Evolutionary conservation across 2,888 invertebrate genomes (phyloP), one percentile per base, ranked within the genome.

Genomic region (Malthinus flaveolus): DNA sequence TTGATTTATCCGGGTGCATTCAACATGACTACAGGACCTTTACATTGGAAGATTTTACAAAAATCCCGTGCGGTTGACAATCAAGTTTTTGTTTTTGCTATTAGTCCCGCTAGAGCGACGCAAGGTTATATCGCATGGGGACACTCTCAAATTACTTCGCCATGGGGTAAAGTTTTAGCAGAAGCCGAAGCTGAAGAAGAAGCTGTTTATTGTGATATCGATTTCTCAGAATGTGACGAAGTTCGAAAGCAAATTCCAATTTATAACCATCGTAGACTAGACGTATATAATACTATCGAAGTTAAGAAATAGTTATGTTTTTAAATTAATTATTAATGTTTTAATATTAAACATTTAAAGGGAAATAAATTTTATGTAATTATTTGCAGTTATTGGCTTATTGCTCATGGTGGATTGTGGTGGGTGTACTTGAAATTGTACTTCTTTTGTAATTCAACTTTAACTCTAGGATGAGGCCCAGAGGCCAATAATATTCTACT

Each of bases 21-120:
- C 79, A 97, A 95, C 79, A 92, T 93, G 91, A 95, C 93, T 1
- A 97, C 97, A 0, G 97, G 97, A 0, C 95, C 96, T 0, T 80
- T 88, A 53, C 97, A 97, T 78, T 98, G 96, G 95, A 91, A 95
- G 73, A 77, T 95, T 3, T 80, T 97, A 11, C 89, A 87, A 58
- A 83, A 91, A 44, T 85, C 87, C 0, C 82, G 97, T 47, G 96
- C 97, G 33, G 82, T 87, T 32, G 97, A 97, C 80, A 90, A 92
- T 76, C 96, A 97, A 81, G 79, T 94, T 44, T 98, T 87, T 81
- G 91, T 95, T 35, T 92, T 90, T 13, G 85, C 89, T 1, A 86
- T 92, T 48, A 90, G 93, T 46, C 94, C 95, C 0, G 95, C 97
- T 1, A 81, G 94, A 61, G 89, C 89, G 73, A 77, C 76, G 5